Base-by-base conservation (phyloP, 35 echinoderm and acorn worm species). In the Ptychodera flava region DNA sequence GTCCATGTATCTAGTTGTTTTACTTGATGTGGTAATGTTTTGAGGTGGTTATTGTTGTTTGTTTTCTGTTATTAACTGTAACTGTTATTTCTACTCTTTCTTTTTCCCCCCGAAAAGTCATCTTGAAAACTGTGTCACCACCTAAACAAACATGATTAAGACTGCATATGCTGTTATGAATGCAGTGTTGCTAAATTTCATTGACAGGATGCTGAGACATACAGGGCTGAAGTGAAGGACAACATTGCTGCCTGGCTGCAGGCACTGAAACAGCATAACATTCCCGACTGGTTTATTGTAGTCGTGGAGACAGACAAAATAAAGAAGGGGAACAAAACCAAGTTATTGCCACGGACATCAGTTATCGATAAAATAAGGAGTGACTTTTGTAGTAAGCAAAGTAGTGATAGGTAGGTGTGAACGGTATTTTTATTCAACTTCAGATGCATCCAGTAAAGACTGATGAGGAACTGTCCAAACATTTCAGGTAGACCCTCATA, bases 261-360 rank as follows among this genome's bases (percentile, higher is more conserved):
- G 83, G 75, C 80, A 14, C 35, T 99, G 10, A 92, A 89, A 37
- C 90, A 99, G 35, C 86, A 81, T 38, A 94, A 94, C 78, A 89
- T 99, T 38, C n/a, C 45, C 28, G 96, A 99, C 80, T 99, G 96
- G 96, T 77, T 99, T 92, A 99, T 99, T 31, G 91, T 99, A 0
- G 85, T 99, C 27, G 96, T 99, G n/a, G 96, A 99, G 77, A 91
- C 96, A 6, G 37, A 87, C 86, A 99, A 99, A 36, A 92, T 90
- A 0, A 90, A 93, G 84, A 79, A 92, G 87, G 93, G 93, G 15
- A 92, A 91, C 76, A 99, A 99, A 52, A 78, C 93, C 31, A 99
- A 94, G 84, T 75, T 99, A 16, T 81, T 99, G 79, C 96, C 92
- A 35, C 84, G 93, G 79, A 87, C 90, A 0, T 99, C 96, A 1